Evolutionary conservation across 1,140 invertebrate genomes (phyloP).

Genomic region (Charaxes varanes): DNA sequence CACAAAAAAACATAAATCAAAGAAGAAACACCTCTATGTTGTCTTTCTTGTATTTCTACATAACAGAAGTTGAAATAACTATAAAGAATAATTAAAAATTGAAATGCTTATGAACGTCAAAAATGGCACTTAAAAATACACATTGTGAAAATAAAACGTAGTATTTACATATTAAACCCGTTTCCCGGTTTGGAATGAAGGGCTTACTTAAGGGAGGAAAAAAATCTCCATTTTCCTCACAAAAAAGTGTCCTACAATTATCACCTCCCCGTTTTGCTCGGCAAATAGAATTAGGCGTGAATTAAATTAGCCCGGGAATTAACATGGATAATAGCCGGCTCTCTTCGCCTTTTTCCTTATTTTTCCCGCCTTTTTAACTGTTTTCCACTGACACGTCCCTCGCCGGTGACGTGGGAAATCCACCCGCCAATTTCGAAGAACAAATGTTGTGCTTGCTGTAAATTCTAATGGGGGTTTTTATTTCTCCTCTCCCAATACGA

Average conservation of each 20-base stretch:
- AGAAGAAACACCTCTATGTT: too few species aligned
- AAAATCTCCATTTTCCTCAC: constrained; percentile 41
- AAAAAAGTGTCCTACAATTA: constrained; percentile 65
- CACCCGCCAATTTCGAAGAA: constrained; percentile 55
- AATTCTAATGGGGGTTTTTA: constrained; percentile 34
- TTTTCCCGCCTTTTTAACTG: constrained; percentile 47
- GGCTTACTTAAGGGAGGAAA: constrained; percentile 21
- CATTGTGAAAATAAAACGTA: too few species aligned
- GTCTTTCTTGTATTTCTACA: too few species aligned
- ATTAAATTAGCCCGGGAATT: constrained; percentile 70
- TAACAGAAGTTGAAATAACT: too few species aligned
- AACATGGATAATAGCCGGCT: constrained; percentile 66
- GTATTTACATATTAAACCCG: too few species aligned
- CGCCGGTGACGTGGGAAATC: constrained; percentile 39
- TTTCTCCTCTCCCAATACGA: constrained; percentile 16
- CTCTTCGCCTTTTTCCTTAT: constrained; percentile 48
- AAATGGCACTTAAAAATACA: too few species aligned
- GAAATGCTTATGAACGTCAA: too few species aligned
- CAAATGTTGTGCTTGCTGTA: constrained; percentile 39
- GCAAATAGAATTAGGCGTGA: constrained; percentile 71
- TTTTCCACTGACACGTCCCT: constrained; percentile 42
- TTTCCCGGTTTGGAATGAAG: too few species aligned
- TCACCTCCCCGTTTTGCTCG: constrained; percentile 62
- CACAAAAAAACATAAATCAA: too few species aligned
- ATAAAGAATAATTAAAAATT: too few species aligned